Evolutionary conservation across 2,113 vertebrate species (phyloP).

Genomic region (Pao palembangensis): DNA sequence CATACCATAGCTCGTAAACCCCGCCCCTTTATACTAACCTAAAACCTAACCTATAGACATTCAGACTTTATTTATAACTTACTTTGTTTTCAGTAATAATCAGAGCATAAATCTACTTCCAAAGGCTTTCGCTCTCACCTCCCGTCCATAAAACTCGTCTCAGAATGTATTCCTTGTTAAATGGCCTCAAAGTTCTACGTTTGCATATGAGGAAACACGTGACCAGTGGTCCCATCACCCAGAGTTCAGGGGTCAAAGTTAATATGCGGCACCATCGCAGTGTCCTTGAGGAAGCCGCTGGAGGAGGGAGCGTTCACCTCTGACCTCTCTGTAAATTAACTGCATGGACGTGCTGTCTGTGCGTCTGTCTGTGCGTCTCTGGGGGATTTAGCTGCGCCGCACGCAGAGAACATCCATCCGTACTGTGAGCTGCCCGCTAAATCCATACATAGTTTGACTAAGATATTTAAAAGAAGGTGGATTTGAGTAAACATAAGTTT

Average conservation of each 20-base stretch:
- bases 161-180: background rate
- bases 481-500: too few relatives aligned
- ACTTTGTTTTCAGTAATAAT: background rate
- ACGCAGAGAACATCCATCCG: slow-evolving; percentile 7
- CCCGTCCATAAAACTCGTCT: background rate
- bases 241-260: slow-evolving; percentile 7
- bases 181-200: background rate
- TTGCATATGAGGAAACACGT: background rate
- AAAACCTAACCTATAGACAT: too few relatives aligned
- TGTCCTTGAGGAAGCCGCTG: slow-evolving; percentile 17
- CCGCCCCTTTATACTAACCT: too few relatives aligned
- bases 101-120: background rate
- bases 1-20: too few relatives aligned
- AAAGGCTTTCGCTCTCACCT: slow-evolving; percentile 6
- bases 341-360: slow-evolving; percentile 9
- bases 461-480: too few relatives aligned
- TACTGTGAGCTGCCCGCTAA: background rate
- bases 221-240: slow-evolving; percentile 19
- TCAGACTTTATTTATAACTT: too few relatives aligned
- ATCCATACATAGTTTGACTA: too few relatives aligned
- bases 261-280: background rate
- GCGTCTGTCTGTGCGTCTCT: background rate
- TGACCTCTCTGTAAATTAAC: slow-evolving; percentile 24
- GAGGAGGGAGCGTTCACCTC: slow-evolving; percentile 15
- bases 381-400: background rate